A percentile compares a stretch with the other conserved stretches of the same genome.
Evolutionary conservation across 2,888 invertebrate species (phyloP).

Genomic region (Portevinia maculata): DNA sequence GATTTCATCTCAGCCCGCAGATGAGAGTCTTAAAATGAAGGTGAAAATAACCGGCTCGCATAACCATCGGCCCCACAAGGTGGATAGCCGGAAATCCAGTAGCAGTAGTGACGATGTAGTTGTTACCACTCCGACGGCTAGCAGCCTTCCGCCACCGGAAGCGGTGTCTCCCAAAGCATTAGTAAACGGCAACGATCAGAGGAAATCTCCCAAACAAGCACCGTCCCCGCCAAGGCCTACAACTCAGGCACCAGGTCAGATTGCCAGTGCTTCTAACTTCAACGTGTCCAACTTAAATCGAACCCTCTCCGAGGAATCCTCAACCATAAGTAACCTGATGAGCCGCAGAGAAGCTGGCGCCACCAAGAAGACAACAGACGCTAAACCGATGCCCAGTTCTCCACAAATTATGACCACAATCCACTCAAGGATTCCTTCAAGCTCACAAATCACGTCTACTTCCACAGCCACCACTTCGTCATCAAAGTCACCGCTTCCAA

Average conservation of each 20-base stretch:
- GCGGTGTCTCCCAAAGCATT: conserved; percentile 33
- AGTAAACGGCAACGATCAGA: conserved; percentile 54
- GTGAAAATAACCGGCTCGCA: conserved; percentile 83
- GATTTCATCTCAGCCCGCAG: conserved; percentile 83
- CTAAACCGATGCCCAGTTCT: conserved; percentile 31
- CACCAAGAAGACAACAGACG: conserved; percentile 43
- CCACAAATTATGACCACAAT: conserved; percentile 64
- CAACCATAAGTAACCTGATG: conserved; percentile 77
- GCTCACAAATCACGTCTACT: conserved; percentile 41
- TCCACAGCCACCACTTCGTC: conserved; percentile 9
- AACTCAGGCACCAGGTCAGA: conserved; percentile 3
- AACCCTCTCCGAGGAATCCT: conserved; percentile 77
- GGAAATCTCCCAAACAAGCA: conserved; percentile 36
- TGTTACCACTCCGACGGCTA: conserved; percentile 76
- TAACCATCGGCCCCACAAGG: conserved; percentile 78
- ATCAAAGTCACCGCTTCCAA: conserved; percentile 63
- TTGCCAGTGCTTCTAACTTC: conserved; percentile 22
- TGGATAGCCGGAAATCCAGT: conserved; percentile 71
- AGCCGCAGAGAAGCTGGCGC: conserved; percentile 41
- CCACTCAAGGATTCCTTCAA: conserved; percentile 36
- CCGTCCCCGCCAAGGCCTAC: conserved; percentile 24
- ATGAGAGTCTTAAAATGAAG: conserved; percentile 84
- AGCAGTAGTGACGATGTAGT: conserved; percentile 75
- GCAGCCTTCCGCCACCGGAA: conserved; percentile 35
- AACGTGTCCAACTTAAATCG: conserved; percentile 77